Conservation (phyloP, 2,888 invertebrate genomes). For the Apamea crenata region DNA sequence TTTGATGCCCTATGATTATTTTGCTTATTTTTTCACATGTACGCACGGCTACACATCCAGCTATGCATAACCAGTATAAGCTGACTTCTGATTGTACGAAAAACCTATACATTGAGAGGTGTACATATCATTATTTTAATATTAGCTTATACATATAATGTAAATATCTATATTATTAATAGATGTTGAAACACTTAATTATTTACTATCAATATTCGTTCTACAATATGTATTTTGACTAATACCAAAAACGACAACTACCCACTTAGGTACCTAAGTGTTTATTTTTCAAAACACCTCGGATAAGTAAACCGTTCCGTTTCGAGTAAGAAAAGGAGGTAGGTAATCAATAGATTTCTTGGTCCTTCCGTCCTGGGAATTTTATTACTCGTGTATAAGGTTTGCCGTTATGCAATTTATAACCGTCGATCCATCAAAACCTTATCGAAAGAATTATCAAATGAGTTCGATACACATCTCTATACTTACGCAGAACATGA, state of each 20-base stretch:
- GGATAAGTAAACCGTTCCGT: background rate
- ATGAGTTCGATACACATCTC: constrained; percentile 63
- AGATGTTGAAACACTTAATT: too few species aligned
- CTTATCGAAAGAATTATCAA: constrained; percentile 63
- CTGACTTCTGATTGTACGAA: too few species aligned
- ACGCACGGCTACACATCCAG: too few species aligned
- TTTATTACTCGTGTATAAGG: background rate
- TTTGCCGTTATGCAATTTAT: constrained; percentile 35
- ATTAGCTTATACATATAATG: too few species aligned
- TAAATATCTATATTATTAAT: too few species aligned
- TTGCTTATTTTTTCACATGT: too few species aligned
- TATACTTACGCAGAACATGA: constrained; percentile 69
- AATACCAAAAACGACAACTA: background rate
- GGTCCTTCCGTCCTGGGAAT: constrained; percentile 18
- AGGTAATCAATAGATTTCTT: constrained; percentile 17
- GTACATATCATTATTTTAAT: too few species aligned
- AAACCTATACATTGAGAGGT: too few species aligned
- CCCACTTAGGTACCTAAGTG: too few species aligned
- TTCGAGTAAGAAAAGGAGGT: background rate
- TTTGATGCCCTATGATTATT: too few species aligned
- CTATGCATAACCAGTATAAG: too few species aligned
- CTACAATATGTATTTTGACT: background rate
- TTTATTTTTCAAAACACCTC: background rate
- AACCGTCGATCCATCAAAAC: constrained; percentile 61
- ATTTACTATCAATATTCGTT: background rate